phyloP scores from a whole-genome alignment of 2,113 vertebrate genomes.

The Apaloderma vittatum region DNA sequence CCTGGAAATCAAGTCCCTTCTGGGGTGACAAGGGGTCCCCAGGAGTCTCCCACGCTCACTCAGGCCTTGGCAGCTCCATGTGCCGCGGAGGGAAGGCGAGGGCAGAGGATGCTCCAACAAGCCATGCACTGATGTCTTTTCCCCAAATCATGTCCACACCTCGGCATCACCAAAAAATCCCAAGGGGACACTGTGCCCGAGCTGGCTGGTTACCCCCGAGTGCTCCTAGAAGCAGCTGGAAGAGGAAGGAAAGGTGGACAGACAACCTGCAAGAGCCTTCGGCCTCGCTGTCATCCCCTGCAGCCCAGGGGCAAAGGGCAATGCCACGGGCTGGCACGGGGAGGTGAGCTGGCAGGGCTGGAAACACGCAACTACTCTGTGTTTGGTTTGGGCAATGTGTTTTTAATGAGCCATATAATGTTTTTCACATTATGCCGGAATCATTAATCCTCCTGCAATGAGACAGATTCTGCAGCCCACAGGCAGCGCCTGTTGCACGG shows the following conservation, averaged over 20 bases:
- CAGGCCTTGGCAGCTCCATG: neutral
- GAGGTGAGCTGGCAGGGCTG: neutral
- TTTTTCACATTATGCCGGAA: slow-evolving; percentile 18
- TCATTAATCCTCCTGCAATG: slow-evolving; percentile 65
- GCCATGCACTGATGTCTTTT: fast-evolving
- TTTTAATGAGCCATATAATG: slow-evolving; percentile 62
- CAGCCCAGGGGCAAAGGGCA: neutral
- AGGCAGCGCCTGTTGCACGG: neutral
- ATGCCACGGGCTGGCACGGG: neutral
- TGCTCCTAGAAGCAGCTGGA: neutral
- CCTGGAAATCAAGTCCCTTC: neutral
- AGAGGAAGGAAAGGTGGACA: fast-evolving
- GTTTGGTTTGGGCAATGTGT: slow-evolving; percentile 48
- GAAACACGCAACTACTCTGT: neutral
- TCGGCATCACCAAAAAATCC: neutral
- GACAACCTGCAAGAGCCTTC: fast-evolving
- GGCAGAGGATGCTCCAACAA: neutral
- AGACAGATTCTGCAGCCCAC: slow-evolving; percentile 45
- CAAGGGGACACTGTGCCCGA: fast-evolving
- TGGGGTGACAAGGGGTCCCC: neutral
- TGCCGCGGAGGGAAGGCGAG: fast-evolving
- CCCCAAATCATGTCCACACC: neutral
- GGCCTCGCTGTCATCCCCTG: neutral
- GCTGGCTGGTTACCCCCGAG: fast-evolving
- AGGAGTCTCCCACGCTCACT: fast-evolving